Percentiles rank a stretch among this genome's conserved stretches.
phyloP scores from a whole-genome alignment of 2,888 invertebrate species.

The Lydus trimaculatus region DNA sequence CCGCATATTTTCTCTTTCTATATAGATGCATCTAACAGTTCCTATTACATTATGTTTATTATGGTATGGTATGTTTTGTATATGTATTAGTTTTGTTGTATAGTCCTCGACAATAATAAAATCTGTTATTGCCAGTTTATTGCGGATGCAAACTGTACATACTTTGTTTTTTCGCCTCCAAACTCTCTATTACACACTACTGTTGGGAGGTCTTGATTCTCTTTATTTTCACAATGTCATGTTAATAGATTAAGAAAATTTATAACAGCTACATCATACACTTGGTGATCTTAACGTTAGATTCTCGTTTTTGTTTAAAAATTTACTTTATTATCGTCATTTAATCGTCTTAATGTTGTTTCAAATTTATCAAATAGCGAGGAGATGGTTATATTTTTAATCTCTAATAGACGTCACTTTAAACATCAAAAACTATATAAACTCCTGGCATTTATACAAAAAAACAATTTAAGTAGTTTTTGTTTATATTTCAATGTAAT shows the following conservation, averaged over 20 bases:
- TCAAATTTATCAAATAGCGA: neutral
- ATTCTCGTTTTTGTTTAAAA: neutral
- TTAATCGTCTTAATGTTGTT: neutral
- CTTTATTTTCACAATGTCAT: neutral
- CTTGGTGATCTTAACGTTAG: neutral
- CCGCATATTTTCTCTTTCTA: constrained; percentile 1
- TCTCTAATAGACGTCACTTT: neutral
- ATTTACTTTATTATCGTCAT: neutral
- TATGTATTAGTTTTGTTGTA: neutral
- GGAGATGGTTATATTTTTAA: constrained; percentile 1
- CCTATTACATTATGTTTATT: constrained; percentile 2
- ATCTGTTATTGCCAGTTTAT: constrained; percentile 25
- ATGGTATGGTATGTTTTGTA: neutral
- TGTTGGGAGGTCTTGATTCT: neutral
- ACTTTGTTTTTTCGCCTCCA: constrained; percentile 5
- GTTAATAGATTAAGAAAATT: constrained; percentile 8
- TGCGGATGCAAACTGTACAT: constrained; percentile 10
- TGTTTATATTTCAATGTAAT: constrained; percentile 1
- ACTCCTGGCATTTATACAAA: neutral
- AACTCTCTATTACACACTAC: neutral
- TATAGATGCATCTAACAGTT: neutral
- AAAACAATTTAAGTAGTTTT: neutral
- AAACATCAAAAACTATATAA: neutral
- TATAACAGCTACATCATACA: neutral
- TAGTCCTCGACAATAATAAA: constrained; percentile 23